Evolutionary conservation across 2,888 invertebrate genomes (phyloP).

Genomic region (Melipona beecheii): DNA sequence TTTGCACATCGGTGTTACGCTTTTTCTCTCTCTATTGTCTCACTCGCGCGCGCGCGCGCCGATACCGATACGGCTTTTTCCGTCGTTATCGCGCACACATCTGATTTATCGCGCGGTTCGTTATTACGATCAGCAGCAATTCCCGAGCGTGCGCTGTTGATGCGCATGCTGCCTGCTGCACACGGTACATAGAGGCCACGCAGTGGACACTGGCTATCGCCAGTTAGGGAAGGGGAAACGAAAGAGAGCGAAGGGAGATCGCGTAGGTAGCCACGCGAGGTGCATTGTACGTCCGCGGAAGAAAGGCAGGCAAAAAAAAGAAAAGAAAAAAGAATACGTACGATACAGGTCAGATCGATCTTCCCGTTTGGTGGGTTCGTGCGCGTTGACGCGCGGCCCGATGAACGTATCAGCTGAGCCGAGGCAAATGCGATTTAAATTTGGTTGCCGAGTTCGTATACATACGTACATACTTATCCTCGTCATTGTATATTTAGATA

Average conservation of each 20-base stretch:
- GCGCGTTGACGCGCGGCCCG: constrained; percentile 59
- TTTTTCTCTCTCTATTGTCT: constrained; percentile 19
- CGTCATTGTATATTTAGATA: too few species aligned
- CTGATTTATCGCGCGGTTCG: constrained; percentile 62
- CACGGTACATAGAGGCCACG: constrained; percentile 16
- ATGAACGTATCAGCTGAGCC: constrained; percentile 36
- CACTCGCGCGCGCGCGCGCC: neutral
- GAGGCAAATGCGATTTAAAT: constrained; percentile 50
- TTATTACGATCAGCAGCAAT: constrained; percentile 47
- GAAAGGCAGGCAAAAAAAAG: constrained; percentile 30
- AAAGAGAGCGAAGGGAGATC: constrained; percentile 4
- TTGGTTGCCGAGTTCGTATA: neutral
- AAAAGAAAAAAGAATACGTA: constrained; percentile 37
- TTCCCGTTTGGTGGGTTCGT: constrained; percentile 59
- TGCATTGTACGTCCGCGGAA: constrained; percentile 47
- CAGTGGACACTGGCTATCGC: constrained; percentile 29
- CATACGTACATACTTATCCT: neutral
- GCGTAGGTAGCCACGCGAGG: constrained; percentile 52
- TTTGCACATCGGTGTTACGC: constrained; percentile 38
- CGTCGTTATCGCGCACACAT: constrained; percentile 60
- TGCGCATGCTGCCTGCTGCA: constrained; percentile 36
- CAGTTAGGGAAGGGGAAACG: neutral
- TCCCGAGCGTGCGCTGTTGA: constrained; percentile 24
- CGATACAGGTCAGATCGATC: constrained; percentile 70
- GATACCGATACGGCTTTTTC: constrained; percentile 48